Percentiles rank a stretch among this genome's conserved stretches.
Evolutionary conservation across 2,888 invertebrate species (phyloP).

Genomic region (Gnatocerus cornutus): DNA sequence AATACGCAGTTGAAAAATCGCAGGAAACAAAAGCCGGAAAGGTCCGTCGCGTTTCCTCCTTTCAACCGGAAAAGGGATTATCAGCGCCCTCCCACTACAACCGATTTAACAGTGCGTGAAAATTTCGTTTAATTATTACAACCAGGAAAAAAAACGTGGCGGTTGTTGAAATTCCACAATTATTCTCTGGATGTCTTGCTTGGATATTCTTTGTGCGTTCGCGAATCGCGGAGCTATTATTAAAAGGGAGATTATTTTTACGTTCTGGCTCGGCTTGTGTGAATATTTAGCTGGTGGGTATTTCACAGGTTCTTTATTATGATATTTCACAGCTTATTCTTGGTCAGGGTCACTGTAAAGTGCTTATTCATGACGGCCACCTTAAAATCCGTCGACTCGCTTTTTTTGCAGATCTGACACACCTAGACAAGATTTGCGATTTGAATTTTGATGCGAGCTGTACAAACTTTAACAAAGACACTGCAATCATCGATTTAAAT

Average conservation of each 20-base stretch:
- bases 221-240: slow-evolving; percentile 18
- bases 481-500: too few relatives aligned
- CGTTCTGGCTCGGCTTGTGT: slow-evolving; percentile 17
- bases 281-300: slow-evolving; percentile 16
- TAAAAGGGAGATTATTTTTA: slow-evolving; percentile 32
- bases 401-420: slow-evolving; percentile 39
- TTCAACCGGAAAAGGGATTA: slow-evolving; percentile 56
- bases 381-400: slow-evolving; percentile 35
- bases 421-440: slow-evolving; percentile 35
- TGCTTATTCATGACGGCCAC: slow-evolving; percentile 44
- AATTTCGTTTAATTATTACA: slow-evolving; percentile 39
- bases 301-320: slow-evolving; percentile 39
- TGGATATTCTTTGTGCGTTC: slow-evolving; percentile 28
- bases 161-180: slow-evolving; percentile 49
- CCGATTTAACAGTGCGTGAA: slow-evolving; percentile 51
- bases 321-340: slow-evolving; percentile 39
- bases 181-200: neutral
- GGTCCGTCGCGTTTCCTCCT: slow-evolving; percentile 52
- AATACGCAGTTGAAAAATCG: slow-evolving; percentile 30
- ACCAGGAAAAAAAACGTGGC: slow-evolving; percentile 29
- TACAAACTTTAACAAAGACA: too few relatives aligned
- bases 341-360: slow-evolving; percentile 47
- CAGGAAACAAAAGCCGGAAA: slow-evolving; percentile 52
- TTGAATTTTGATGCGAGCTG: slow-evolving; percentile 6
- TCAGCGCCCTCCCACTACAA: slow-evolving; percentile 52